Evolutionary conservation across 2,888 invertebrate species (phyloP), one percentile per base, ranked within the genome.

Genomic region (Dynastes grantii): DNA sequence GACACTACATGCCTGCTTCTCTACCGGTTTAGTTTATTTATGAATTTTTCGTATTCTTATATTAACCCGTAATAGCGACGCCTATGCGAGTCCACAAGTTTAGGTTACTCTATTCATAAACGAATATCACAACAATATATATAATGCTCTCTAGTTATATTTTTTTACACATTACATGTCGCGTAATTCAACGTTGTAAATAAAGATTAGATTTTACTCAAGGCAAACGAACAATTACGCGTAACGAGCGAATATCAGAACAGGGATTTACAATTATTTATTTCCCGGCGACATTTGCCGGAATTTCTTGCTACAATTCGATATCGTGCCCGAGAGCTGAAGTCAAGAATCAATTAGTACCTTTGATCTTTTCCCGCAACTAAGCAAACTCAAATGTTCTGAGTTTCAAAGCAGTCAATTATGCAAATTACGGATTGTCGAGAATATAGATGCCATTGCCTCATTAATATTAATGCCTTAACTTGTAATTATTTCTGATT

Each of bases 291-390:
- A 8, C 45, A 27, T 27, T 51, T 45, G 49, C 13, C 29, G 49
- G 16, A 45, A 68, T 49, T 13, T 65, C 65, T 6, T 32, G 40
- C 65, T 37, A 65, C 65, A 65, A 16, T 65, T n/a, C 40, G 16
- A 40, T 32, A 32, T 8, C 40, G 40, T 16, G 40, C 37, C 40
- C 65, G 5, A 65, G 40, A 40, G 40, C 65, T 40, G 11, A 5
- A 65, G 37, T 16, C 40, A 40, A n/a, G 40, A 65, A 65, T 65
- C 40, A 65, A 65, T 65, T 65, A 65, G 65, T 32, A 11, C 9
- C 29, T 65, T 65, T 65, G 65, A 65, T 65, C 65, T 65, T 65
- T 29, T 16, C 65, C n/a, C 37, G 3, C 40, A 65, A 40, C 8
- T 65, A 16, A 13, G 40, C 40, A 16, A 65, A 37, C 64, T 0